Conservation (phyloP, 2,888 invertebrate genomes). For the Temnothorax ravouxi region DNA sequence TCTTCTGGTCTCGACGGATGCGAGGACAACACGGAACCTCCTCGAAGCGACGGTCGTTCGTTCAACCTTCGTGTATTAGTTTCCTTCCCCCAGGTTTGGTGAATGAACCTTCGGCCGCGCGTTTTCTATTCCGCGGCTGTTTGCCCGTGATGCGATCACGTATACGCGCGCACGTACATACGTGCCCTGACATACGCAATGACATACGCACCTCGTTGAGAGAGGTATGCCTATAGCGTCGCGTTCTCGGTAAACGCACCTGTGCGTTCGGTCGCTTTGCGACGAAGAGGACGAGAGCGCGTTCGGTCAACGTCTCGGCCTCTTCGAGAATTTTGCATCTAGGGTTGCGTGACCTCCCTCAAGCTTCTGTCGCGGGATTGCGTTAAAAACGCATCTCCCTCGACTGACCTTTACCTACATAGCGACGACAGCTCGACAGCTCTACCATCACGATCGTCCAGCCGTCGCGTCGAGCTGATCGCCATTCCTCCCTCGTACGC, state of each 20-base stretch:
- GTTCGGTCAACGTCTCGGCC: not conserved
- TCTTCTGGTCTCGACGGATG: not conserved
- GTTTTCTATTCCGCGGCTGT: slow-evolving; percentile 43
- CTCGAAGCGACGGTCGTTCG: not conserved
- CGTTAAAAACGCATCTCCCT: not conserved
- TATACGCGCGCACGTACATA: not conserved
- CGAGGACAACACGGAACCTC: not conserved
- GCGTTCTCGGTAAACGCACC: not conserved
- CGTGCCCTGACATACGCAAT: slow-evolving; percentile 29
- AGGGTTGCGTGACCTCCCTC: not conserved
- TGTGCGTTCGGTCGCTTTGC: not conserved
- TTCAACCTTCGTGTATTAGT: not conserved
- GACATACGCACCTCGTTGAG: not conserved
- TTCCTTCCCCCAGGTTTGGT: slow-evolving; percentile 21
- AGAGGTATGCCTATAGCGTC: not conserved
- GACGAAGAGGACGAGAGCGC: not conserved
- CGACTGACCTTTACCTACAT: not conserved
- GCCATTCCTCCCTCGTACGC: slow-evolving; percentile 67
- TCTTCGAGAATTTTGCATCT: not conserved
- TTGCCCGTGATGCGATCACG: slow-evolving; percentile 22
- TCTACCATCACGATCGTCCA: not conserved
- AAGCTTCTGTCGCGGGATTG: not conserved
- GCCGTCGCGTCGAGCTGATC: slow-evolving; percentile 37
- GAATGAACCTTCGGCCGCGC: slow-evolving; percentile 24
- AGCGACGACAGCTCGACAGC: not conserved